Evolutionary conservation across 2,888 invertebrate genomes (phyloP), one percentile per base, ranked within the genome.

Genomic region (Drosophila mayaguana): DNA sequence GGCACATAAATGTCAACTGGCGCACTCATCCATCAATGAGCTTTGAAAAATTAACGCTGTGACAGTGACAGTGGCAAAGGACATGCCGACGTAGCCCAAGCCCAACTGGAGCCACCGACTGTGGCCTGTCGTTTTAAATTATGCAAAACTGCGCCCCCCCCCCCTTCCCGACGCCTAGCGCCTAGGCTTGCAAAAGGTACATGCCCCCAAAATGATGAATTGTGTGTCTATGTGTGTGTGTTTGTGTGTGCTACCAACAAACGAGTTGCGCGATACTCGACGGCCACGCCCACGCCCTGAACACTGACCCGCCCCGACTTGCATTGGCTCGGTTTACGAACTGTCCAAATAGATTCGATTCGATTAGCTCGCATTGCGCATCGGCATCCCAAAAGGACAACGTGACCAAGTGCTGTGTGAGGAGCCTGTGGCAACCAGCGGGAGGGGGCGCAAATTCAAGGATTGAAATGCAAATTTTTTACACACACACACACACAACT

Each of bases 1-100:
- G 81, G 89, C 81, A 89, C 87, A 85, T 85, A 90, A 90, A 89
- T 90, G 84, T 85, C 90, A 85, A 88, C 83, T 64, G 88, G 62
- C 78, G 70, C 78, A 76, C 84, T 90, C 84, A 85, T 85, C 84
- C 84, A 85, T 85, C 84, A 85, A 85, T 85, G 84, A 88, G 84
- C 87, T 86, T 89, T 85, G 84, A 88, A 90, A 85, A 85, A 85
- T 85, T 90, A 85, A 88, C 84, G 78, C 84, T 70, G 74, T 83
- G 84, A 85, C 50, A 50, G 84, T 90, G 84, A 83, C 84, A 86
- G 84, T 87, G 57, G 84, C 88, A 89, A 89, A 83, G 83, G 85
- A 87, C 59, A 56, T 32, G 2, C 14, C 14, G 11, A 14, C 9
- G 3, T 14, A 16, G 7, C 28, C 48, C 28, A 14, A 32, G 28